Base-by-base conservation (phyloP, 2,113 vertebrate species). In the Microtus oregoni region DNA sequence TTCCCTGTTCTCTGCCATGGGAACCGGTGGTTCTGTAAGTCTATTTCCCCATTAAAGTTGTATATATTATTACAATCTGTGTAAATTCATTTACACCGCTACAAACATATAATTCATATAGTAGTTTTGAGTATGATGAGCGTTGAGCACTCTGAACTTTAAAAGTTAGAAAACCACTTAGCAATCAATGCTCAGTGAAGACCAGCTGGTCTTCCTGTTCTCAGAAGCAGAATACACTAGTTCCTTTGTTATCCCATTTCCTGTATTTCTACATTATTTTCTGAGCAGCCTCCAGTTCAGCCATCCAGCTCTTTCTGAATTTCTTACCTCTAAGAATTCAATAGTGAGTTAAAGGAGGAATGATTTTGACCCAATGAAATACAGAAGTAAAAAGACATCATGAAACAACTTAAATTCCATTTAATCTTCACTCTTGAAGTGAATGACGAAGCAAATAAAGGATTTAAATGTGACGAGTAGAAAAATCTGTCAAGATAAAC, bases 401-500 rank as follows among this genome's bases (percentile, higher is more conserved):
- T 63, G 86, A 81, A 97, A 44, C 35, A 28, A 11, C 61, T 68
- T 82, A 79, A 78, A 85, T 81, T 72, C 77, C 38, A 7, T 89
- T 73, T 86, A 20, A 4, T 86, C 82, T 82, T 52, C 38, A 89
- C 10, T 68, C 61, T 86, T 72, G 38, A 81, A 86, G 77, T 26
- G 38, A 86, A 81, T 30, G 67, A 81, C 19, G 50, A 90, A 38
- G 73, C 82, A 58, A 68, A 89, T 41, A 44, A 83, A 86, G 5
- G 65, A 47, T n/a, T 86, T 77, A 32, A 92, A 96, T 75, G 38
- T 63, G 38, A 20, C 13, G 17, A 75, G 24, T 17, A 47, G 38
- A 75, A 91, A 65, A 90, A 79, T 28, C 65, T 76, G 70, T n/a
- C 44, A 93, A 83, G 78, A 86, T 44, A 75, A 79, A 92, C n/a